Percentiles rank a stretch among this genome's conserved stretches.
Evolutionary conservation across 2,888 invertebrate genomes (phyloP).

Genomic region (Azorinus chamasolen): DNA sequence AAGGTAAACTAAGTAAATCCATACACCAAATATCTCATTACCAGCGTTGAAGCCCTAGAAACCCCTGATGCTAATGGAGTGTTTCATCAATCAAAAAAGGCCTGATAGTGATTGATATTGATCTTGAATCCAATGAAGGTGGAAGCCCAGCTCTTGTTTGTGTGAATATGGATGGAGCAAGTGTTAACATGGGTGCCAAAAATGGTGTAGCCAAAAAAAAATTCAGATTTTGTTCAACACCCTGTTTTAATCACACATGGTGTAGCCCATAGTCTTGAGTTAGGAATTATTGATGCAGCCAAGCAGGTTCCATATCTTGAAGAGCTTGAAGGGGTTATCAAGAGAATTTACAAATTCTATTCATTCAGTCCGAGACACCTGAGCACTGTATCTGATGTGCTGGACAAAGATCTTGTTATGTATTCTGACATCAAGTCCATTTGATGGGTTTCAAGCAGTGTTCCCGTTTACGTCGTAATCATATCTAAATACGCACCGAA

Average conservation of each 20-base stretch:
- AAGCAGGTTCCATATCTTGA: slow-evolving; percentile 28
- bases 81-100: slow-evolving; percentile 9
- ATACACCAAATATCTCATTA: slow-evolving; percentile 6
- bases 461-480: no score
- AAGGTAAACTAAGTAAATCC: no score
- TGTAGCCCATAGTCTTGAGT: slow-evolving; percentile 42
- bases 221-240: slow-evolving; percentile 25
- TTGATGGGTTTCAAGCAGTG: slow-evolving; percentile 36
- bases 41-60: slow-evolving; percentile 26
- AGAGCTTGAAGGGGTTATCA: slow-evolving; percentile 31
- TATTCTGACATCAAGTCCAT: slow-evolving; percentile 45
- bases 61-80: slow-evolving; percentile 35
- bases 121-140: slow-evolving; percentile 20
- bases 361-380: slow-evolving; percentile 41
- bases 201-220: slow-evolving; percentile 34
- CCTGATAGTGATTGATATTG: slow-evolving; percentile 13
- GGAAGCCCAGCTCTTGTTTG: slow-evolving; percentile 18
- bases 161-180: slow-evolving; percentile 47
- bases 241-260: slow-evolving; percentile 37
- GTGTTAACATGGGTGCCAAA: slow-evolving; percentile 43
- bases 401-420: slow-evolving; percentile 17
- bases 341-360: slow-evolving; percentile 36
- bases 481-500: no score
- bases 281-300: slow-evolving; percentile 40
- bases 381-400: slow-evolving; percentile 4